phyloP scores from a whole-genome alignment of 2,113 vertebrate genomes.

The Girardinichthys multiradiatus region DNA sequence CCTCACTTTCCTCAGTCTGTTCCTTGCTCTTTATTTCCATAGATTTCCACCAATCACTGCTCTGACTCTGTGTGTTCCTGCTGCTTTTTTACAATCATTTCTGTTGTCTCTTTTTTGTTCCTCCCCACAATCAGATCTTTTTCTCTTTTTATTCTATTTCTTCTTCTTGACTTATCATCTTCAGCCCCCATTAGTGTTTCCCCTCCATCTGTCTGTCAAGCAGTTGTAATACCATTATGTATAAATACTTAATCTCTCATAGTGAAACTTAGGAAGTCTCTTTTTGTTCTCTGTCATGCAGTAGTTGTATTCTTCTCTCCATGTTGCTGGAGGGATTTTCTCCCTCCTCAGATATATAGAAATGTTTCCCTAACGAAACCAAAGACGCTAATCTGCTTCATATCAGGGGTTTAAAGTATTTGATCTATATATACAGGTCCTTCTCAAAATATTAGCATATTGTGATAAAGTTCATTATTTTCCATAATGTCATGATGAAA shows the following conservation, averaged over 20 bases:
- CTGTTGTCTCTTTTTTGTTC: neutral
- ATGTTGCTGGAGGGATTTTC: slow-evolving; percentile 4
- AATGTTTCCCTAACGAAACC: neutral
- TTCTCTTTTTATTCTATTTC: neutral
- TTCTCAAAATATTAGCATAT: no score
- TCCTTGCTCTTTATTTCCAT: neutral
- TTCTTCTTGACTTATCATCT: neutral
- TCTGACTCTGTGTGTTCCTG: neutral
- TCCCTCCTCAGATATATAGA: neutral
- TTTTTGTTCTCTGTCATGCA: no score
- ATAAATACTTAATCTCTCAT: slow-evolving; percentile 61
- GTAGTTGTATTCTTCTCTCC: slow-evolving; percentile 3
- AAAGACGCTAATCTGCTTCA: neutral
- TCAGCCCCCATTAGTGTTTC: slow-evolving; percentile 17
- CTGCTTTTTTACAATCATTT: neutral
- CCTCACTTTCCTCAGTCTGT: neutral
- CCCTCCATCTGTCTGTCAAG: slow-evolving; percentile 54
- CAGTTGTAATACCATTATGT: slow-evolving; percentile 61
- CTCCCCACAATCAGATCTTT: neutral
- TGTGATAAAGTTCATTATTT: no score
- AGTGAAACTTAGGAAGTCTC: slow-evolving; percentile 40
- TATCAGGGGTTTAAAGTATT: neutral
- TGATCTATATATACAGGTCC: no score
- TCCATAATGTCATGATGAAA: no score
- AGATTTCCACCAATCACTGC: neutral